Evolutionary conservation across 1,140 invertebrate species (phyloP), one percentile per base, ranked within the genome.

Genomic region (Lepidostoma basale): DNA sequence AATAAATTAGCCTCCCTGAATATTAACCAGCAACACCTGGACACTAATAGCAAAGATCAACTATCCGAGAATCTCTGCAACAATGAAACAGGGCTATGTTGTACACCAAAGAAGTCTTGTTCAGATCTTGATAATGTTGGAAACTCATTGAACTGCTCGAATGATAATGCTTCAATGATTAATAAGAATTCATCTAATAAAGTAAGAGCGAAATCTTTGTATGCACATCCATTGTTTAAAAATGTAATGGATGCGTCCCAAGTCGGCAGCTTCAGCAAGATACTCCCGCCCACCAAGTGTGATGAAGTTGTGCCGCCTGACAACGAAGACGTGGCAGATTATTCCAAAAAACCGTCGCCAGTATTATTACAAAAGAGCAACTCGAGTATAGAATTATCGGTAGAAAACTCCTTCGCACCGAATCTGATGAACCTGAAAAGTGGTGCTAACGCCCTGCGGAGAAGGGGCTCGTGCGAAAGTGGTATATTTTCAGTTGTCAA

Each of bases 401-500:
- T 70, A 36, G 76, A 79, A 54, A 65, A 52, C 18, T 54, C 73
- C 6, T 68, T 71, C 4, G 60, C 67, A 26, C 75, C 70, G 14
- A 69, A 65, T 2, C 18, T 69, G 22, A 33, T 73, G 33, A 44
- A 75, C 65, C 68, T 77, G 22, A 70, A 68, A 30, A 59, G 49
- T 62, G 75, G 81, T 0, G 78, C 79, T 28, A 79, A 78, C 10
- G 79, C 84, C 77, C 77, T 88, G 1, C 83, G 86, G 44, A 83
- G 92, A 9, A 84, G 92, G 30, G 92, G 92, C n/a, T 94, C 92
- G 6, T 94, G 92, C 74, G 93, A 95, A 77, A 93, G 91, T 26
- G 93, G 93, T 1, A 94, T 95, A 74, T 95, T 92, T 82, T 94
- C 92, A 23, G 92, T 91, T 73, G 89, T 91, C 36, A 90, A 91